Evolutionary conservation across 2,888 invertebrate genomes (phyloP).

Genomic region (Megalurothrips usitatus): DNA sequence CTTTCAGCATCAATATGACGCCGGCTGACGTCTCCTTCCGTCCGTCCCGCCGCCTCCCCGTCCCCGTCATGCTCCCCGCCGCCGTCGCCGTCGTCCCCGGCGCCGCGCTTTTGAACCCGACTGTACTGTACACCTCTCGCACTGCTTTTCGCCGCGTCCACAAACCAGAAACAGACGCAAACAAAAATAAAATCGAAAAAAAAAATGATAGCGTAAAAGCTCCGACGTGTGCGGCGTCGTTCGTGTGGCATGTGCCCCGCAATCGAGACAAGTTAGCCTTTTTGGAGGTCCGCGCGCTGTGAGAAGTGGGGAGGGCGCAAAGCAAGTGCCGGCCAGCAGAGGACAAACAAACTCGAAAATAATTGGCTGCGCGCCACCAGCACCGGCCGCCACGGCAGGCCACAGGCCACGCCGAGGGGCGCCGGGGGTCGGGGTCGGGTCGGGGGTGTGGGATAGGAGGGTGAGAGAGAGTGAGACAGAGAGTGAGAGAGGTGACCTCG

Average conservation of each 20-base stretch:
- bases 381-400: background rate
- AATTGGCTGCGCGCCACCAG: background rate
- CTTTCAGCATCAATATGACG: constrained; percentile 22
- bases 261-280: too few species aligned
- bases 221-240: too few species aligned
- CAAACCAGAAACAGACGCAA: too few species aligned
- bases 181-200: too few species aligned
- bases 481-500: background rate
- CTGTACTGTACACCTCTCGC: background rate
- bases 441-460: background rate
- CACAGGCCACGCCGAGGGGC: background rate
- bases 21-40: background rate
- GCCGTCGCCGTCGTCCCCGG: background rate
- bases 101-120: background rate
- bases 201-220: too few species aligned
- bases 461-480: too few species aligned
- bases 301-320: too few species aligned
- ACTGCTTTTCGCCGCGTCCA: background rate
- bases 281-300: too few species aligned
- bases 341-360: too few species aligned
- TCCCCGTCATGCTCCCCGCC: background rate
- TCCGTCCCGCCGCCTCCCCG: background rate
- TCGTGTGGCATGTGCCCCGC: too few species aligned
- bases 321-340: too few species aligned
- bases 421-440: background rate